These are phyloP conservation scores for Drosophila varians DNA, from an alignment of 1,140 invertebrate species.

Conservation along the genomic window DNA sequence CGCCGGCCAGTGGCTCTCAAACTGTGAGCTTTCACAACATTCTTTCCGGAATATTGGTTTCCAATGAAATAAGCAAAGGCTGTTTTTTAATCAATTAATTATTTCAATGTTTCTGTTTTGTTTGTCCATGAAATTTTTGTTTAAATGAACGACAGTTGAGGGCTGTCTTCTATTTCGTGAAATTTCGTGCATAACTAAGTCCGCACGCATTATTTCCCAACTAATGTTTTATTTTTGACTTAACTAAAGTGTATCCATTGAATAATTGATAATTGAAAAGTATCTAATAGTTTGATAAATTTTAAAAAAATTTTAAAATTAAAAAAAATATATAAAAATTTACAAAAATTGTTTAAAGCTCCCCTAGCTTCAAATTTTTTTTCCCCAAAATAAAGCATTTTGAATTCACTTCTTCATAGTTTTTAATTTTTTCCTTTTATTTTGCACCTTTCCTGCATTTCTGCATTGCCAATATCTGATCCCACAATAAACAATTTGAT, in stretches of 20 bases:
- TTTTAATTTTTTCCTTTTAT: constrained; percentile 13
- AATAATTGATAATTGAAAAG: background rate
- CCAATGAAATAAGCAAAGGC: background rate
- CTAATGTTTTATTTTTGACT: constrained; percentile 14
- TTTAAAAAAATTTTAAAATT: no score
- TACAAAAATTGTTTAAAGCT: no score
- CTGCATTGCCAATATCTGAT: constrained; percentile 42
- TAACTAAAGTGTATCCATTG: background rate
- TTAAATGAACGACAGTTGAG: constrained; percentile 21
- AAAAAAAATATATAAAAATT: no score
- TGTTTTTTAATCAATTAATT: constrained; percentile 12
- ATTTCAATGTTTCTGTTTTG: background rate
- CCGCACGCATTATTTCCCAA: constrained; percentile 66
- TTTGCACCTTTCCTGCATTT: constrained; percentile 23
- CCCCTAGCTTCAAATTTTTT: no score
- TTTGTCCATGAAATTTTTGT: background rate
- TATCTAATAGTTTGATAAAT: no score
- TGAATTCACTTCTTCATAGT: background rate
- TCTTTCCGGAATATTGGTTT: background rate
- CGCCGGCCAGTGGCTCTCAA: constrained; percentile 20
- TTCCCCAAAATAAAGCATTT: constrained; percentile 1
- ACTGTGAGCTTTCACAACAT: constrained; percentile 35
- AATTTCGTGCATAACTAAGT: constrained; percentile 66
- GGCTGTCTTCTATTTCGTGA: constrained; percentile 36
- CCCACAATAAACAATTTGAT: constrained; percentile 39